Percentiles rank a stretch among this genome's conserved stretches.
Conservation (phyloP, 1,140 invertebrate genomes). For the Uloborus diversus region DNA sequence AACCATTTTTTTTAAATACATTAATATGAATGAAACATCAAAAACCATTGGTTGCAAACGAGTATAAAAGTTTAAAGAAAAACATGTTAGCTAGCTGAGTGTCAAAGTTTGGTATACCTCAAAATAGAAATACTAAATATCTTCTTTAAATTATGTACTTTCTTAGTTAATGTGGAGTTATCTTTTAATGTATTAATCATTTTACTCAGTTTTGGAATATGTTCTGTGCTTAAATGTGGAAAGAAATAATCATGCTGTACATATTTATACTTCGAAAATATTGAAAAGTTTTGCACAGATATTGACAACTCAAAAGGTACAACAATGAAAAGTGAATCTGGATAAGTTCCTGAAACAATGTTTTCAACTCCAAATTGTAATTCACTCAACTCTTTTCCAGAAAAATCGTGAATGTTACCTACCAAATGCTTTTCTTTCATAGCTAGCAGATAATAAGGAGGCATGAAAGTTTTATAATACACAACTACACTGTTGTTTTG, state of each 20-base stretch:
- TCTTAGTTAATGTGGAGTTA: neutral
- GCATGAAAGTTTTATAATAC: slow-evolving; percentile 49
- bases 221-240: slow-evolving; percentile 45
- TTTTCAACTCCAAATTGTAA: neutral
- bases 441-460: slow-evolving; percentile 30
- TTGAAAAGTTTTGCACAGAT: neutral
- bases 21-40: neutral
- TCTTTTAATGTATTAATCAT: neutral
- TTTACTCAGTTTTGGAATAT: slow-evolving; percentile 1
- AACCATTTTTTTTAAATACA: neutral
- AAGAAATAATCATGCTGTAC: too few species aligned
- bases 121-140: slow-evolving; percentile 23
- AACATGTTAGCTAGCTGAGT: neutral
- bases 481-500: slow-evolving; percentile 1
- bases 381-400: neutral
- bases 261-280: too few species aligned
- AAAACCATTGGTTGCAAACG: neutral
- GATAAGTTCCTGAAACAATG: neutral
- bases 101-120: neutral
- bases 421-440: neutral
- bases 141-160: slow-evolving; percentile 3
- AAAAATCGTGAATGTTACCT: slow-evolving; percentile 31
- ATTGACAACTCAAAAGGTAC: neutral
- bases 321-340: neutral
- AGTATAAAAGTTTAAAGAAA: neutral